Percentiles rank a stretch among this genome's conserved stretches.
Evolutionary conservation across 2,888 invertebrate genomes (phyloP).

Genomic region (Drosophila prostipennis): DNA sequence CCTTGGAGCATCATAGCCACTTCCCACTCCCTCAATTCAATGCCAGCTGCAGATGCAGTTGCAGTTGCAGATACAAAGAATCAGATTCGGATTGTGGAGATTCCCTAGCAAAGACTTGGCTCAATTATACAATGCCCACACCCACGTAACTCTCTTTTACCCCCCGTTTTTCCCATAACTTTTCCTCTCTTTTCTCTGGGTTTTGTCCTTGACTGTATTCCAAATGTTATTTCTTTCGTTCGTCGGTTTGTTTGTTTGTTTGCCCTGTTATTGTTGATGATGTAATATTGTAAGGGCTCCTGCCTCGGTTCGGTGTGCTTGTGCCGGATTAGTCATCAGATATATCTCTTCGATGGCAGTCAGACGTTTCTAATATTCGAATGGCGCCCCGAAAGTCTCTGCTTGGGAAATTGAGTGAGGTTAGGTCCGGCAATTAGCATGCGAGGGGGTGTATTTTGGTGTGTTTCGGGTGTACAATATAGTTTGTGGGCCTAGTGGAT

Average conservation of each 20-base stretch:
- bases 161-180: background rate
- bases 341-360: conserved; percentile 22
- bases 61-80: conserved; percentile 7
- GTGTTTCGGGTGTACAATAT: background rate
- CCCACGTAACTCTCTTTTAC: conserved; percentile 9
- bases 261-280: conserved; percentile 35
- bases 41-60: conserved; percentile 11
- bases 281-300: conserved; percentile 39
- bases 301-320: conserved; percentile 1
- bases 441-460: background rate
- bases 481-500: background rate
- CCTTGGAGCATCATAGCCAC: conserved; percentile 8
- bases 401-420: conserved; percentile 18
- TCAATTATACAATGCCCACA: conserved; percentile 31
- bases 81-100: background rate
- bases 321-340: conserved; percentile 44
- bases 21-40: background rate
- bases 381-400: conserved; percentile 36
- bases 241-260: conserved; percentile 8
- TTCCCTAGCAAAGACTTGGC: background rate
- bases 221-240: conserved; percentile 25
- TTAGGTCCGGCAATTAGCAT: conserved; percentile 51
- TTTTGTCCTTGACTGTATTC: conserved; percentile 39
- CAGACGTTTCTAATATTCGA: conserved; percentile 40
- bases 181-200: background rate